Evolutionary conservation across 2,888 invertebrate genomes (phyloP), one percentile per base, ranked within the genome.

Genomic region (Alitta virens): DNA sequence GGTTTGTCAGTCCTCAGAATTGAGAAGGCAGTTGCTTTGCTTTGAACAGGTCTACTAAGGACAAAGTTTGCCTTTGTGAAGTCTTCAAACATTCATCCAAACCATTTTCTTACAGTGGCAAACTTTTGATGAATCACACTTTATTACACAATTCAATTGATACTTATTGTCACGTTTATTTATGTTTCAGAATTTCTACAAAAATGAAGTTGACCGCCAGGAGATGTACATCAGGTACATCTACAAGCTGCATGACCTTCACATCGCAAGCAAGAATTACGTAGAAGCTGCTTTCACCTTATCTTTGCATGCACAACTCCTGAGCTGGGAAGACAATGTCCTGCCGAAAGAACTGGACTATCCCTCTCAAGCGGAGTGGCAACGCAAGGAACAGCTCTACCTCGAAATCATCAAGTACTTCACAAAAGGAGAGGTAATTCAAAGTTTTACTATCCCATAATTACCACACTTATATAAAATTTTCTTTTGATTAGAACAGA

Each of bases 201-300:
- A 94, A 81, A 93, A 92, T 79, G 94, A 95, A 84, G 93, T 94
- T 70, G 93, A 95, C 76, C 87, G 94, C 25, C 92, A 94, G 75
- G 94, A 95, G 83, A 94, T 96, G 92, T 97, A 96, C 82, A 84
- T 95, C 56, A 89, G 91, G 59, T 97, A 97, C 83, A 94, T 97
- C 67, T 94, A 95, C 84, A 95, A 95, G 80, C 84, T 97, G 40
- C 93, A 93, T 79, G 93, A 94, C 77, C 86, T 97, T 16, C 96
- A 97, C 82, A 85, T 93, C 56, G 90, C 90, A 18, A 91, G 93
- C 0, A 93, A 93, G 76, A 96, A 96, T 82, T 95, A 89, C 77
- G 90, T 94, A 0, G 96, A 97, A 84, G 96, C 96, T 1, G 96
- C 94, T 0, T 94, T 94, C 75, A 95, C 96, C 0, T 87, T 97